These are phyloP conservation scores for Aegithalos caudatus DNA, from an alignment of 2,113 vertebrate genomes.

Conservation along the genomic window DNA sequence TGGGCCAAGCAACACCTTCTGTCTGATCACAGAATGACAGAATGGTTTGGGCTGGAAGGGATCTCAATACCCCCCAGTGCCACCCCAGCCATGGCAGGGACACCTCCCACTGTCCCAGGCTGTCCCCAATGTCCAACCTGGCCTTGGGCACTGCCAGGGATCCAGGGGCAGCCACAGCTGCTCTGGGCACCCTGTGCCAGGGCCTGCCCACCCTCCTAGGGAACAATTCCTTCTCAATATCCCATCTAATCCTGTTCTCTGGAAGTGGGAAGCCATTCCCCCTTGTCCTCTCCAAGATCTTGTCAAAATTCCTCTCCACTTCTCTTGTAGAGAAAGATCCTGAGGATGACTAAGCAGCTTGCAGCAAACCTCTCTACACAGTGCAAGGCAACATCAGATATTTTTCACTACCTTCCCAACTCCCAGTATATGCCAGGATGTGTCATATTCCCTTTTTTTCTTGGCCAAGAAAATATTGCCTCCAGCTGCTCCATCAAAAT, in stretches of 20 bases:
- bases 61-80: neutral
- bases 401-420: neutral
- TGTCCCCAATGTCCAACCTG: neutral
- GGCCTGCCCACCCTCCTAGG: accelerated
- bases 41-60: neutral
- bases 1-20: neutral
- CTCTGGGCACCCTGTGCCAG: neutral
- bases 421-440: neutral
- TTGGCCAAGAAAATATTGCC: neutral
- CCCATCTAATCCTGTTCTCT: neutral
- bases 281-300: neutral
- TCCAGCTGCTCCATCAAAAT: neutral
- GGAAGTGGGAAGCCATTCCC: neutral
- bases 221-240: neutral
- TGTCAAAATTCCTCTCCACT: neutral
- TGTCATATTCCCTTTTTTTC: neutral
- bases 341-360: neutral
- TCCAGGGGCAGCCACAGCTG: neutral
- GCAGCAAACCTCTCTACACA: neutral
- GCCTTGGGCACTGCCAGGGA: neutral
- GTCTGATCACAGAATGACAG: neutral
- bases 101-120: accelerated
- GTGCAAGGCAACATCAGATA: neutral
- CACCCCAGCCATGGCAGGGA: neutral
- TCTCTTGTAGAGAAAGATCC: neutral